These are phyloP conservation scores for Cephalotes varians DNA, from an alignment of 2,888 invertebrate species.

Conservation along the genomic window DNA sequence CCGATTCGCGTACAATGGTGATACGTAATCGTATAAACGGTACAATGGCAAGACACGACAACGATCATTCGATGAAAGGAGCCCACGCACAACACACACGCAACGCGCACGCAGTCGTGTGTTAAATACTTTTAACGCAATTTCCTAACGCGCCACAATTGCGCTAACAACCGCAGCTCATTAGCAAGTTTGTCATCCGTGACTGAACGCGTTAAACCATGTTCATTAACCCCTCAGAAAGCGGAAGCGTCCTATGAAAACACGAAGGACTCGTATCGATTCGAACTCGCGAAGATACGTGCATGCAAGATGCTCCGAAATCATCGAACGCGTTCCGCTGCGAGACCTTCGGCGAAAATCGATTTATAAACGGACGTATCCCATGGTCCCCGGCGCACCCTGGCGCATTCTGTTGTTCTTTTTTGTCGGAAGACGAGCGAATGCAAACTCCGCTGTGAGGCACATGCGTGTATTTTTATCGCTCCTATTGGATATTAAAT, in stretches of 20 bases:
- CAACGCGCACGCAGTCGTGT: not conserved
- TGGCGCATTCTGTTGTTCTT: not conserved
- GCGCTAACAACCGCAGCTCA: constrained; percentile 43
- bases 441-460: constrained; percentile 4
- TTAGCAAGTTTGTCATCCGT: constrained; percentile 49
- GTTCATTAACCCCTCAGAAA: constrained; percentile 37
- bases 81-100: too few species aligned
- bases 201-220: constrained; percentile 31
- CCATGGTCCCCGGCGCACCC: not conserved
- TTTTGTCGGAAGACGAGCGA: not conserved
- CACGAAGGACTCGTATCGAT: constrained; percentile 23
- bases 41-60: constrained; percentile 2
- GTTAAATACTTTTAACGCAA: constrained; percentile 33
- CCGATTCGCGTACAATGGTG: constrained; percentile 24
- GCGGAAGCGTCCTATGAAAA: constrained; percentile 27
- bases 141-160: constrained; percentile 13
- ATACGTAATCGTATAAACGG: constrained; percentile 21
- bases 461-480: constrained; percentile 45
- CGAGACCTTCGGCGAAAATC: not conserved
- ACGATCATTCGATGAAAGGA: constrained; percentile 32
- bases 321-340: not conserved
- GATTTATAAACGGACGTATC: not conserved
- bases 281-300: not conserved
- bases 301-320: not conserved
- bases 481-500: constrained; percentile 56